These are phyloP conservation scores for Copsychus sechellarum DNA, from an alignment of 2,113 vertebrate genomes.

Conservation along the genomic window DNA sequence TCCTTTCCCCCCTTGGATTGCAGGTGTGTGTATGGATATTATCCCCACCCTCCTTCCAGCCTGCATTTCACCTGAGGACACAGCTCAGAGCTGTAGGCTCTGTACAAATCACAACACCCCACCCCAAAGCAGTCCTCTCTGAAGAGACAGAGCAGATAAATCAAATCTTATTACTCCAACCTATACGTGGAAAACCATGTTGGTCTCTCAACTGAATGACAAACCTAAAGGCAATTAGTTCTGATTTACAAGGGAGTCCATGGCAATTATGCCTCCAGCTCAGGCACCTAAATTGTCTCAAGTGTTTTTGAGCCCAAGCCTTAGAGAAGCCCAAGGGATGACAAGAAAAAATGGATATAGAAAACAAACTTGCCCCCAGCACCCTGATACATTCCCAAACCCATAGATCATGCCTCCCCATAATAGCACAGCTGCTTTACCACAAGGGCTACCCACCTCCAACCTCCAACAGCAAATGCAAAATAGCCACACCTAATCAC, in stretches of 20 bases:
- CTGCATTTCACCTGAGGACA: neutral
- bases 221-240: neutral
- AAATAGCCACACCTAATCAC: neutral
- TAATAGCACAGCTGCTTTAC: neutral
- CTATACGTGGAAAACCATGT: neutral
- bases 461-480: neutral
- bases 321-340: neutral
- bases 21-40: neutral
- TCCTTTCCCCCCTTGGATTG: neutral
- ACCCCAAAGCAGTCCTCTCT: neutral
- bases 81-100: neutral
- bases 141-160: neutral
- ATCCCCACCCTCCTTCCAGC: neutral
- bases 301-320: neutral
- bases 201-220: neutral
- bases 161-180: neutral
- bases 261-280: neutral
- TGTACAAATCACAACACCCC: neutral
- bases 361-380: neutral
- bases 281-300: neutral
- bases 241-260: neutral
- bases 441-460: neutral
- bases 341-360: neutral
- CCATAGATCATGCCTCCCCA: neutral
- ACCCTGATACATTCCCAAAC: neutral